Evolutionary conservation across 2,113 vertebrate species (phyloP), one percentile per base, ranked within the genome.

Genomic region (Poeciliopsis turrubarensis): DNA sequence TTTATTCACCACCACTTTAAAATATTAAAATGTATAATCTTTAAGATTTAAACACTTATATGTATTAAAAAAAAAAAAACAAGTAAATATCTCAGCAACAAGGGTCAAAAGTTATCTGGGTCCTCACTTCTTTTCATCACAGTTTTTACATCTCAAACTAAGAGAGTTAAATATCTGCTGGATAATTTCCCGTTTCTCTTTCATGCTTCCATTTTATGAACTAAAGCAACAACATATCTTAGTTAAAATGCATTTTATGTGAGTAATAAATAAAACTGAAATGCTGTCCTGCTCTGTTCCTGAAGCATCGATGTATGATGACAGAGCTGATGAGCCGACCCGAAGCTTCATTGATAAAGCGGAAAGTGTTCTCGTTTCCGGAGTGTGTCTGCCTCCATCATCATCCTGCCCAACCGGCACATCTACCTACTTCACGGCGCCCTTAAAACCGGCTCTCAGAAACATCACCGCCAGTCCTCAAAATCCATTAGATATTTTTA

Each of bases 251-350:
- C 26, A 27, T 26, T 32, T 71, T 3, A 71, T 34, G 12, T 63
- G 15, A 19, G 19, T 67, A 32, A 73, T 75, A 73, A 86, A 81
- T 82, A 80, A 80, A 82, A 80, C 10, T 44, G 30, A 80, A 73
- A 60, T 19, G 37, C 6, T 57, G 54, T 73, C 32, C 27, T 57
- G 12, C 69, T 63, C 65, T 73, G 68, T 73, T 13, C n/a, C 66
- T 54, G 31, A 79, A 15, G 54, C n/a, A 60, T 29, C 60, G 57
- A 69, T 14, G 34, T 2, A 14, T 70, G 12, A 30, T 25, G 32
- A 80, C 68, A 63, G 15, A 80, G 87, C 75, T 79, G 82, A 78
- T 83, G 75, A 19, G 63, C 10, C 34, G 34, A 71, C 83, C 57
- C 64, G 31, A 66, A 68, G 41, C 75, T 71, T 72, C 41, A 25